These are phyloP conservation scores for Cetonia aurata DNA, from an alignment of 2,888 invertebrate genomes.

Conservation along the genomic window DNA sequence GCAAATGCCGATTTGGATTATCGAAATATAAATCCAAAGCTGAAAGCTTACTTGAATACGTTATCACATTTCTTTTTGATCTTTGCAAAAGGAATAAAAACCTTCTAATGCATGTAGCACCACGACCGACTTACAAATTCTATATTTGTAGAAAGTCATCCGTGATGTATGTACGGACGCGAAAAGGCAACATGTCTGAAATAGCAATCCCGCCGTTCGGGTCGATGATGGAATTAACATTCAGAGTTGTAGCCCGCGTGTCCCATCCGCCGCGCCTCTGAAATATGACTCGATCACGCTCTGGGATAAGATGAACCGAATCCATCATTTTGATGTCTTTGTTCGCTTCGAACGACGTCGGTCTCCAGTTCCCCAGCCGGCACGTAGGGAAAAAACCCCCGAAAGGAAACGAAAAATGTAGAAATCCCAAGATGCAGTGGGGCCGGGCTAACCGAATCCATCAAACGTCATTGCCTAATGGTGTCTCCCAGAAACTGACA, in stretches of 20 bases:
- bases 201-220: conserved; percentile 42
- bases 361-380: conserved; percentile 47
- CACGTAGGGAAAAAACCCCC: conserved; percentile 44
- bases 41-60: background rate
- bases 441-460: conserved; percentile 62
- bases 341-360: conserved; percentile 65
- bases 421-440: conserved; percentile 64
- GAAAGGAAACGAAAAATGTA: conserved; percentile 61
- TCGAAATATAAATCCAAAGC: background rate
- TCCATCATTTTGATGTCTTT: conserved; percentile 70
- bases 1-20: background rate
- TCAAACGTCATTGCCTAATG: conserved; percentile 65
- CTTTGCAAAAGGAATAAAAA: background rate
- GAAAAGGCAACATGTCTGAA: conserved; percentile 45
- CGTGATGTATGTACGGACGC: conserved; percentile 42
- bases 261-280: conserved; percentile 63
- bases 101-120: background rate
- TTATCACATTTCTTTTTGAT: too few relatives aligned
- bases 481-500: conserved; percentile 59
- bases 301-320: conserved; percentile 68
- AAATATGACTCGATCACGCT: conserved; percentile 69
- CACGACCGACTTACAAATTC: conserved; percentile 37
- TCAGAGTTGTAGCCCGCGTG: conserved; percentile 64
- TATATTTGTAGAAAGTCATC: conserved; percentile 45
- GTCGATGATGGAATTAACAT: conserved; percentile 65